Evolutionary conservation across 1,140 invertebrate species (phyloP), one percentile per base, ranked within the genome.

Genomic region (Temnothorax nylanderi): DNA sequence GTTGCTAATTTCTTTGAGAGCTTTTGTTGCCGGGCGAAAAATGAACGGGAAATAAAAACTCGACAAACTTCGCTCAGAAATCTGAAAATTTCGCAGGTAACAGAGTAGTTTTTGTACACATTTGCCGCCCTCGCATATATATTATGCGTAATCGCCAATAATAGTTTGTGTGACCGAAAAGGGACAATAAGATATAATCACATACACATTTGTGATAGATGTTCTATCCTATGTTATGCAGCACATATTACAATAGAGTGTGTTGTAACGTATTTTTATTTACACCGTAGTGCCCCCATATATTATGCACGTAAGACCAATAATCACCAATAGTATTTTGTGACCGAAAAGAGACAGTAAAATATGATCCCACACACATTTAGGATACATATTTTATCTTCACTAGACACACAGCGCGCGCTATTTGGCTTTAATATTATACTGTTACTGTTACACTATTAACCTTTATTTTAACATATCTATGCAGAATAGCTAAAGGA

Each of bases 1-100:
- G 56, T 86, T 82, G 80, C 69, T 75, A 88, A 89, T 86, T 75
- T 78, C 54, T 80, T 56, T 3, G 37, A 44, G 8, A 69, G 64
- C 47, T 54, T 58, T 51, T 13, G 44, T 64, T n/a, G 76, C 18
- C 26, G 18, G 5, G 4, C 56, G 44, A 62, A 64, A 78, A 44
- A 47, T 44, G 37, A 16, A 21, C 32, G n/a, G 49, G 13, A 6
- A 21, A 75, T n/a, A 49, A 32, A 34, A 32, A 37, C 7, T 58
- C 13, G 37, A 7, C 13, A 26, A 60, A 75, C 13, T 26, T 77
- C 32, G 8, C 21, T 77, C 0, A 2, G 54, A 77, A 44, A 44
- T 62, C 56, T 34, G 26, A 77, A 41, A 64, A 64, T 64, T 26
- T 16, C n/a, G 13, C 44, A 76, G 49, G 41, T 16, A 76, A 58